Conservation (phyloP, 2,113 vertebrate species). For the Corythoichthys haematopterus region DNA sequence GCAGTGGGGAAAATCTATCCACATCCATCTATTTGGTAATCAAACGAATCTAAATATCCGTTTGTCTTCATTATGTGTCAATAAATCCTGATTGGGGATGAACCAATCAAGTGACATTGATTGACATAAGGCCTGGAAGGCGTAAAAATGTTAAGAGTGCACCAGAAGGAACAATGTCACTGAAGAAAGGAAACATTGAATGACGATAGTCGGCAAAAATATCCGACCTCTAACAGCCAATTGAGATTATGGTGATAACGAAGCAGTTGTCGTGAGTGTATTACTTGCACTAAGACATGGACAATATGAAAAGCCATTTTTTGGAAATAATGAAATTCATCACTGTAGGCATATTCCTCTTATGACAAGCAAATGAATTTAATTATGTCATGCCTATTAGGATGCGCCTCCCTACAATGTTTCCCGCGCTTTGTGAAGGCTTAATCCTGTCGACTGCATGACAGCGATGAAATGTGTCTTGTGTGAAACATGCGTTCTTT, state of each 20-base stretch:
- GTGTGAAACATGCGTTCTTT: conserved; percentile 24
- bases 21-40: background rate
- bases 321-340: conserved; percentile 22
- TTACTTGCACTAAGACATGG: conserved; percentile 21
- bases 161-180: background rate
- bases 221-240: background rate
- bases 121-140: conserved; percentile 6
- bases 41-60: background rate
- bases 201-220: background rate
- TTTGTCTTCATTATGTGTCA: background rate
- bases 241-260: background rate
- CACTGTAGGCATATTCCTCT: conserved; percentile 34
- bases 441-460: conserved; percentile 55
- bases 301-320: conserved; percentile 17
- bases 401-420: conserved; percentile 36
- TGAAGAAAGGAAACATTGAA: background rate
- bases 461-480: conserved; percentile 34
- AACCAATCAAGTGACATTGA: too few relatives aligned
- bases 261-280: conserved; percentile 10
- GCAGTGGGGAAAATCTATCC: background rate
- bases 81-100: too few relatives aligned
- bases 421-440: conserved; percentile 44
- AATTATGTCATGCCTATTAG: conserved; percentile 63
- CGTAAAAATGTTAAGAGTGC: background rate
- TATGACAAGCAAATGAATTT: conserved; percentile 49